Evolutionary conservation across 2,888 invertebrate genomes (phyloP).

Genomic region (Dryococelus australis): DNA sequence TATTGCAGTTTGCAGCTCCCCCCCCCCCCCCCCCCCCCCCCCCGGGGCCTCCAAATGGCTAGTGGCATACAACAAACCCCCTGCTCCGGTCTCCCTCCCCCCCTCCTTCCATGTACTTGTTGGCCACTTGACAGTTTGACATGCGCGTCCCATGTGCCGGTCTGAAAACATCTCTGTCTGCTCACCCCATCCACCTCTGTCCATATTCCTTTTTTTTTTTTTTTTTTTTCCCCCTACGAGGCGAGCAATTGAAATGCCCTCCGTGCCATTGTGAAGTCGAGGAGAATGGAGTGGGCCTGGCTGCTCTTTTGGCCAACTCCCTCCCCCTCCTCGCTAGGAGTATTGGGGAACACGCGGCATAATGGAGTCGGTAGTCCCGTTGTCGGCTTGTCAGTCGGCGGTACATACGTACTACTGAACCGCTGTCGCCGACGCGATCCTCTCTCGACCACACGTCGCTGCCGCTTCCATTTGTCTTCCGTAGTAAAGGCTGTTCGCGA

Average conservation of each 20-base stretch:
- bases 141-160: not conserved
- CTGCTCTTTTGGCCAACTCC: not conserved
- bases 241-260: not conserved
- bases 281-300: not conserved
- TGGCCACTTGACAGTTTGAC: constrained; percentile 10
- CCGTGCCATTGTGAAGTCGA: not conserved
- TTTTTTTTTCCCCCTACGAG: not conserved
- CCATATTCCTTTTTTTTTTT: not conserved
- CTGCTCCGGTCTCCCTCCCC: not conserved
- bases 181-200: too few species aligned
- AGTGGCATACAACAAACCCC: not conserved
- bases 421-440: not conserved
- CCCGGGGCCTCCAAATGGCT: not conserved
- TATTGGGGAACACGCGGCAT: not conserved
- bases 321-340: not conserved
- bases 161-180: not conserved
- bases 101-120: not conserved
- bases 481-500: too few species aligned
- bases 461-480: too few species aligned
- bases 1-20: not conserved
- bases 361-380: not conserved
- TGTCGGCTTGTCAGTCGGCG: not conserved
- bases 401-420: too few species aligned
- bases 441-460: not conserved
- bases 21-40: too few species aligned